Evolutionary conservation across 2,888 invertebrate genomes (phyloP), one percentile per base, ranked within the genome.

Genomic region (Physocephala rufipes): DNA sequence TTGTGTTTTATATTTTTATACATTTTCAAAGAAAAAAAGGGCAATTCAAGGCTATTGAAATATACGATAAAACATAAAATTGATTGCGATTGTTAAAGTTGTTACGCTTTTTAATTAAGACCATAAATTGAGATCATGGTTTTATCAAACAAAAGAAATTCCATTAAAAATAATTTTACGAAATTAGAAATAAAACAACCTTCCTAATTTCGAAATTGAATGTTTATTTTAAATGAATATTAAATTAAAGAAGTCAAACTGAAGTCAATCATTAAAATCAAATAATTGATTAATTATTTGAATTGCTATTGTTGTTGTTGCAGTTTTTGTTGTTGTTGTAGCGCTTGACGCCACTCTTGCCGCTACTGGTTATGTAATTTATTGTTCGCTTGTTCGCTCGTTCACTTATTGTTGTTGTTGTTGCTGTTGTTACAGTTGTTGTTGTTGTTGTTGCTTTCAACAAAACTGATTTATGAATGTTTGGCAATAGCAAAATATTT

Each of bases 401-500:
- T n/a, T n/a, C n/a, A n/a, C n/a, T n/a, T 5, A 7, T 21, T 4
- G 24, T 16, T 53, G 53, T 53, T 5, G 7, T 58, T 61, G 61
- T 4, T 61, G 28, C 15, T 62, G 30, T 58, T 7, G 45, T 62
- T 16, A 43, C n/a, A 3, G 36, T 55, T 30, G 53, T 3, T 53
- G n/a, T 2, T 66, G 24, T 28, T 67, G 67, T 21, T 67, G 67
- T n/a, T 28, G 19, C 24, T 67, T n/a, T 15, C 45, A 12, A 16
- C 24, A 49, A 21, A 64, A 64, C 47, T 12, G 45, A 43, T 45
- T 62, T 19, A 30, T 19, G 30, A 53, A 43, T 47, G 45, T 63
- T 47, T 47, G 47, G 63, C 63, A 63, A 63, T 24, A 21, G 47
- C 16, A 45, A 63, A 63, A 47, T 63, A 43, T 63, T 63, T 45